Evolutionary conservation across 2,797 vertebrate genomes (phyloP).

Genomic region (Loriculus beryllinus): DNA sequence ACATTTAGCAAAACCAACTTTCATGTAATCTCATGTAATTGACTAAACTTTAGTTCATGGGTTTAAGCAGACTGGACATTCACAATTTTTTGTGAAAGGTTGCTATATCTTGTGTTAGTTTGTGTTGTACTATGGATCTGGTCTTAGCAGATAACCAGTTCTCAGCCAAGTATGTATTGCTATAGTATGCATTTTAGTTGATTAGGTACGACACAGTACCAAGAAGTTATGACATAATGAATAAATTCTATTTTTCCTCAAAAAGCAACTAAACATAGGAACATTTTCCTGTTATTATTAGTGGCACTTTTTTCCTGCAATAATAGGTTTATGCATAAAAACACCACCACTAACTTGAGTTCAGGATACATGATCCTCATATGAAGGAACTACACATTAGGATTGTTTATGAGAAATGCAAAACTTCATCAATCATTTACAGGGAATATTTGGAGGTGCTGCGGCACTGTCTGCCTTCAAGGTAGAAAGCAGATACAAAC

Average conservation of each 20-base stretch:
- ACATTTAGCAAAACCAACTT: conserved; percentile 47
- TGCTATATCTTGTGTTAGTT: conserved; percentile 12
- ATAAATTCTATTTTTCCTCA: conserved; percentile 24
- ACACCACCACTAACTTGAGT: neutral
- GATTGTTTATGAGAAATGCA: neutral
- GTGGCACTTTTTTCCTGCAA: neutral
- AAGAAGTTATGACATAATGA: neutral
- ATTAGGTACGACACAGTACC: neutral
- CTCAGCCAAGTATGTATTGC: conserved; percentile 47
- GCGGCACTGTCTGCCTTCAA: neutral
- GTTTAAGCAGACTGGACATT: neutral
- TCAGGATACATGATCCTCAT: neutral
- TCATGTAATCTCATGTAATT: neutral
- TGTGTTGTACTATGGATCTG: conserved; percentile 31
- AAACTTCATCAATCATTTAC: neutral
- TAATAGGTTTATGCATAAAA: neutral
- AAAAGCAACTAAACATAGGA: conserved; percentile 22
- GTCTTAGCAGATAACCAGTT: conserved; percentile 41
- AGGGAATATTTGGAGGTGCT: neutral
- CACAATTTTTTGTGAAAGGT: conserved; percentile 4
- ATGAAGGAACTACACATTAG: neutral
- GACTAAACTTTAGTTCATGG: conserved; percentile 52
- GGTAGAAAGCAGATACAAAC: neutral
- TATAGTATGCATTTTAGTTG: conserved; percentile 33
- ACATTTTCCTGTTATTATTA: conserved; percentile 1